phyloP scores from a whole-genome alignment of 2,797 vertebrate species.

The Pachyuromys duprasi region DNA sequence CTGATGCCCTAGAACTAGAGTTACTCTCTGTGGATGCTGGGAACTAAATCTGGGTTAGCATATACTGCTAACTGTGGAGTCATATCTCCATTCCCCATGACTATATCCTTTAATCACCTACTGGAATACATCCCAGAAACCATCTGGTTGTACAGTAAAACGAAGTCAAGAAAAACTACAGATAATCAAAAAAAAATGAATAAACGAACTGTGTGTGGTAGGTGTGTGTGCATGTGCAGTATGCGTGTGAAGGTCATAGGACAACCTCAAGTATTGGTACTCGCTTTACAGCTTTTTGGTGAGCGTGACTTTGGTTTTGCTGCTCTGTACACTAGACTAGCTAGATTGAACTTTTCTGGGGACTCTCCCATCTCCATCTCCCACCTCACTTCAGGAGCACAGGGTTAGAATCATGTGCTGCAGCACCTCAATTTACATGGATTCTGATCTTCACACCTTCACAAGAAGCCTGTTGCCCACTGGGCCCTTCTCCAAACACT shows the following conservation, averaged over 20 bases:
- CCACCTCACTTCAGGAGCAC: not conserved
- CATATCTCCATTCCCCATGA: not conserved
- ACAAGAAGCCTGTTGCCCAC: not conserved
- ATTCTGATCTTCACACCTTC: not conserved
- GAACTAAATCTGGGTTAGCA: not conserved
- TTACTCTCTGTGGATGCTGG: not conserved
- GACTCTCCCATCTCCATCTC: not conserved
- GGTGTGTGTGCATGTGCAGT: no score
- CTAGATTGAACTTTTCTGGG: not conserved
- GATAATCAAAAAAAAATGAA: not conserved
- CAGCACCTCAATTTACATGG: not conserved
- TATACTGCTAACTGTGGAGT: not conserved
- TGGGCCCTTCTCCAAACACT: not conserved
- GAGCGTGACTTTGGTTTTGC: not conserved
- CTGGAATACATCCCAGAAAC: not conserved
- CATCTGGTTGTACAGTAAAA: not conserved
- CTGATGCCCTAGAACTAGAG: not conserved
- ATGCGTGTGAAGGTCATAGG: not conserved
- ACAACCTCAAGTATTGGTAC: not conserved
- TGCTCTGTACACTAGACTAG: not conserved
- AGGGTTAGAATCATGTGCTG: not conserved
- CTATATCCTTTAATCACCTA: not conserved
- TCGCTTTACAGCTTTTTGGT: not conserved
- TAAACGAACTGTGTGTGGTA: rapidly evolving
- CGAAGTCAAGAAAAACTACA: not conserved